phyloP scores from a whole-genome alignment of 2,797 vertebrate genomes.

The Chaetophractus vellerosus region DNA sequence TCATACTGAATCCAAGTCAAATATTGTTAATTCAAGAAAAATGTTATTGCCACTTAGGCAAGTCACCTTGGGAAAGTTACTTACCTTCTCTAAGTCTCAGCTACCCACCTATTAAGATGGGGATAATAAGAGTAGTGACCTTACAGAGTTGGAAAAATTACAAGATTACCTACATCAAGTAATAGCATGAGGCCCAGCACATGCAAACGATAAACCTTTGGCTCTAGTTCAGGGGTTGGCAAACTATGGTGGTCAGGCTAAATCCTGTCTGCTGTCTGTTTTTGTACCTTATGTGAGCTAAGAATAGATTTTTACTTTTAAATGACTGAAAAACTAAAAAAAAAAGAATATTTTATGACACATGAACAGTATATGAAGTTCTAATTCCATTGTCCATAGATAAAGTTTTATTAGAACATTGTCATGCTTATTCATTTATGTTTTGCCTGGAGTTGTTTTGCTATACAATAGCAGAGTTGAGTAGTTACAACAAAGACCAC shows the following conservation, averaged over 20 bases:
- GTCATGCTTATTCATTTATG: background rate
- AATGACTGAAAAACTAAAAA: background rate
- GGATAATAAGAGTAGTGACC: background rate
- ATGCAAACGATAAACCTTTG: background rate
- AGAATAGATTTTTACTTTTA: constrained; percentile 52
- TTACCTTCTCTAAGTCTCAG: background rate
- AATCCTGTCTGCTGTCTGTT: background rate
- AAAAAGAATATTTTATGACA: background rate
- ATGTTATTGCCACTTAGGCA: background rate
- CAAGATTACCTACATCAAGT: background rate
- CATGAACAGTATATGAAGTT: background rate
- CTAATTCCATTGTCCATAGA: constrained; percentile 22
- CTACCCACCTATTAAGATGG: background rate
- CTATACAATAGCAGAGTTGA: background rate
- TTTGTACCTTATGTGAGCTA: background rate
- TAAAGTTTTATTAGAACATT: constrained; percentile 30
- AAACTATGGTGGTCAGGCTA: background rate
- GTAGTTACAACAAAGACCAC: constrained; percentile 4
- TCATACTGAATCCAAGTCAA: background rate
- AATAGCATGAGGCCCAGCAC: background rate
- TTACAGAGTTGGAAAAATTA: background rate
- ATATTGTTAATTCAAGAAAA: background rate
- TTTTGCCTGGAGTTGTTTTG: constrained; percentile 3
- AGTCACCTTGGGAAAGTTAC: background rate
- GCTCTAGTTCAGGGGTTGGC: background rate